Conservation (phyloP, 1,140 invertebrate species). For the Diorhabda sublineata region DNA sequence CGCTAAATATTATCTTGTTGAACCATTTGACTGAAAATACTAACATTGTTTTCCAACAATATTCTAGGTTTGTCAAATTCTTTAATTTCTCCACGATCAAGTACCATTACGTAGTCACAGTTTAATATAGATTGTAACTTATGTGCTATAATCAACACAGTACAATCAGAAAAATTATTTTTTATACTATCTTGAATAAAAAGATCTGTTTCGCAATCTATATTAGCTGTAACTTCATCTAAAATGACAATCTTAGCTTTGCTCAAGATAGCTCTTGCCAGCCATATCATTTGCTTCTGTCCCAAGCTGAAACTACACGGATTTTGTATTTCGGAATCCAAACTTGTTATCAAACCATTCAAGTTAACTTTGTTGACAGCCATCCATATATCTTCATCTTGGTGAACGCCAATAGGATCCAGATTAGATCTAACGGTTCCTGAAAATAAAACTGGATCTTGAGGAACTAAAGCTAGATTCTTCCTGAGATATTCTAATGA, state of each 20-base stretch:
- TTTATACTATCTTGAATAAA: conserved; percentile 65
- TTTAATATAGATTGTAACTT: conserved; percentile 79
- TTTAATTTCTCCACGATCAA: conserved; percentile 59
- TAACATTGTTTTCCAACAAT: conserved; percentile 58
- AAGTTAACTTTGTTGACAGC: conserved; percentile 34
- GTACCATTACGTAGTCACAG: conserved; percentile 67
- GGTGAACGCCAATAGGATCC: conserved; percentile 57
- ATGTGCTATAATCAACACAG: conserved; percentile 80
- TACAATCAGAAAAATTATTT: conserved; percentile 64
- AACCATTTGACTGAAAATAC: conserved; percentile 65
- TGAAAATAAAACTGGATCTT: conserved; percentile 58
- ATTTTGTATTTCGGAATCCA: conserved; percentile 52
- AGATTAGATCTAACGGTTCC: conserved; percentile 58
- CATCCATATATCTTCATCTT: conserved; percentile 42
- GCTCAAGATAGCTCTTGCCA: conserved; percentile 69
- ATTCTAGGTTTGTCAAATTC: conserved; percentile 70
- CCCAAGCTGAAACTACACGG: conserved; percentile 71
- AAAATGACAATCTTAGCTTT: conserved; percentile 73
- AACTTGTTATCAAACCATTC: conserved; percentile 21
- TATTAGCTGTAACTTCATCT: conserved; percentile 70
- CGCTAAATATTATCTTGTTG: conserved; percentile 53
- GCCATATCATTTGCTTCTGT: conserved; percentile 73
- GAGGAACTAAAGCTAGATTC: conserved; percentile 63
- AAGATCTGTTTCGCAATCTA: conserved; percentile 66
- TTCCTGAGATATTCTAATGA: conserved; percentile 66